Evolutionary conservation across 1,140 invertebrate genomes (phyloP).

Genomic region (Antheraea pernyi): DNA sequence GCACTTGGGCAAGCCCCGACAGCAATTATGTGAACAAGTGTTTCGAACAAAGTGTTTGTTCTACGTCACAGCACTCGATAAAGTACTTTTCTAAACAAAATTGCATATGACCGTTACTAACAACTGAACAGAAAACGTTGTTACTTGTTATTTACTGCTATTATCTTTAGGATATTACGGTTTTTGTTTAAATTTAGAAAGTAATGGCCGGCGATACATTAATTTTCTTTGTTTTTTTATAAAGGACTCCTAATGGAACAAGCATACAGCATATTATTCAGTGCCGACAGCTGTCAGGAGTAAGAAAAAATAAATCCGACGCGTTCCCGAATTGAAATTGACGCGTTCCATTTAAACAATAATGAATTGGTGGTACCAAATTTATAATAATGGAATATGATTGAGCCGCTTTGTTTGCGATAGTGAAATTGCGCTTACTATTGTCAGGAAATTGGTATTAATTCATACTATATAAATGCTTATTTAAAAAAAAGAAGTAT

Average conservation of each 20-base stretch:
- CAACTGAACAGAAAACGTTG: slow-evolving; percentile 14
- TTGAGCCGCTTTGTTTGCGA: slow-evolving; percentile 39
- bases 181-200: slow-evolving; percentile 42
- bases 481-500: background rate
- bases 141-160: background rate
- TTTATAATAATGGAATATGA: slow-evolving; percentile 71
- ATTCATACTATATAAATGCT: background rate
- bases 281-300: slow-evolving; percentile 47
- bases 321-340: slow-evolving; percentile 67
- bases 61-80: background rate
- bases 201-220: background rate
- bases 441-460: slow-evolving; percentile 20
- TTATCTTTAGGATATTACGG: slow-evolving; percentile 49
- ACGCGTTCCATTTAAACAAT: slow-evolving; percentile 75
- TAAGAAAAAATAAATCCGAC: slow-evolving; percentile 46
- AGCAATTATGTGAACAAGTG: background rate
- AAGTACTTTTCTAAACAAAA: background rate
- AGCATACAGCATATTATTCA: slow-evolving; percentile 31
- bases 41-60: background rate
- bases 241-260: background rate
- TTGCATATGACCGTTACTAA: background rate
- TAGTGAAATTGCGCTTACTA: slow-evolving; percentile 24
- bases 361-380: slow-evolving; percentile 41
- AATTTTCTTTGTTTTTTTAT: background rate
- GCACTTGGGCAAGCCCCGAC: background rate